These are phyloP conservation scores for Enteromius treurensis DNA, from an alignment of 2,797 vertebrate genomes.

Conservation along the genomic window DNA sequence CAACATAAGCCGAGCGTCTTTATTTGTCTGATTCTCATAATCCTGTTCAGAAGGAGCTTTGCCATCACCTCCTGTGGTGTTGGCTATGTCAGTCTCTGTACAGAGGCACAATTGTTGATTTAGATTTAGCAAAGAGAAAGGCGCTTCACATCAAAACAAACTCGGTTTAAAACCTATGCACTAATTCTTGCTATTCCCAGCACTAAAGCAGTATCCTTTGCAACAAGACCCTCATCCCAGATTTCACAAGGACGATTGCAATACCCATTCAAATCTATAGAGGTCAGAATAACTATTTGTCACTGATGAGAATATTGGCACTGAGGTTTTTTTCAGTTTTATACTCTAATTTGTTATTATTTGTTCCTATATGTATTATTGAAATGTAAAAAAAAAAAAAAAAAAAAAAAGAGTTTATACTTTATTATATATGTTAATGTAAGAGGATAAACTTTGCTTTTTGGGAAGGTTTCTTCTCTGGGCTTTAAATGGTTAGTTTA, in stretches of 20 bases:
- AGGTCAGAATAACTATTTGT: constrained; percentile 49
- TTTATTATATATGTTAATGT: neutral
- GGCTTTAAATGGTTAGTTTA: neutral
- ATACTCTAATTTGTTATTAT: neutral
- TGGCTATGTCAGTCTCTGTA: constrained; percentile 17
- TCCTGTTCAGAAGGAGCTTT: constrained; percentile 29
- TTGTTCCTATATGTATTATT: neutral
- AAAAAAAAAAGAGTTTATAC: neutral
- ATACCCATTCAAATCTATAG: constrained; percentile 54
- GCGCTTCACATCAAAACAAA: neutral
- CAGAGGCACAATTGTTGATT: constrained; percentile 30
- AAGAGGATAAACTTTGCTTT: neutral
- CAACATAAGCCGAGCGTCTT: constrained; percentile 12
- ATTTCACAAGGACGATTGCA: constrained; percentile 22
- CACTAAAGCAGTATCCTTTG: constrained; percentile 18
- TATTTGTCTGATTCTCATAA: constrained; percentile 36
- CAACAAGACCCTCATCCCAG: neutral
- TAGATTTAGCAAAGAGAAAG: constrained; percentile 5
- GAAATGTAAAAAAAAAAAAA: neutral
- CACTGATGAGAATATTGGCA: neutral
- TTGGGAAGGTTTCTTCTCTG: neutral
- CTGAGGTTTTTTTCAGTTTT: neutral
- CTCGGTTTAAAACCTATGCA: neutral
- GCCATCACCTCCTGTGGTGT: constrained; percentile 32
- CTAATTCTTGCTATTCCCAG: constrained; percentile 2